phyloP scores from a whole-genome alignment of 2,113 vertebrate species.

The Strigops habroptila region DNA sequence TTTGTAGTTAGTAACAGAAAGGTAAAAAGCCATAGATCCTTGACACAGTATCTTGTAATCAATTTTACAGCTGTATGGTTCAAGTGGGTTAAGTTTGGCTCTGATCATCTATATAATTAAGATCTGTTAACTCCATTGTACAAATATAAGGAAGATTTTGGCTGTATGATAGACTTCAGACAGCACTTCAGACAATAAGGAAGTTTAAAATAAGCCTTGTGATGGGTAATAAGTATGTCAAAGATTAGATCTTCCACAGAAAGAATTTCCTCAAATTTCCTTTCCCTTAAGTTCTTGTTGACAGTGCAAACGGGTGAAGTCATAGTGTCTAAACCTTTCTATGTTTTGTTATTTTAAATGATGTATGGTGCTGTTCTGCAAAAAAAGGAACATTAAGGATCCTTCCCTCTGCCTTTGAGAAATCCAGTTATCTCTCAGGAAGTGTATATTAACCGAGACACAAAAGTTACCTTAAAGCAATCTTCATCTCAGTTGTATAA shows the following conservation, averaged over 20 bases:
- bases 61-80: neutral
- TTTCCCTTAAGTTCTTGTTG: neutral
- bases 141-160: neutral
- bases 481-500: slow-evolving; percentile 15
- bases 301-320: neutral
- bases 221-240: neutral
- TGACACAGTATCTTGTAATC: neutral
- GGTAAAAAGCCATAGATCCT: neutral
- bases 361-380: neutral
- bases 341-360: neutral
- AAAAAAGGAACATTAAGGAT: neutral
- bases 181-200: neutral
- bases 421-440: neutral
- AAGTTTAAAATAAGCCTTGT: neutral
- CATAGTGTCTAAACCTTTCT: neutral
- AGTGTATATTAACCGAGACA: neutral
- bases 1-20: neutral
- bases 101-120: neutral
- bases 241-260: neutral
- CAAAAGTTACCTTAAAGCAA: slow-evolving; percentile 19
- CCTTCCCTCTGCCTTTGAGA: neutral
- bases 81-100: neutral
- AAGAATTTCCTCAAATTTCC: neutral
- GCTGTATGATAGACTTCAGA: neutral
- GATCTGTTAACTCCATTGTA: neutral